phyloP scores from a whole-genome alignment of 2,888 invertebrate genomes.

The Deilephila porcellus region DNA sequence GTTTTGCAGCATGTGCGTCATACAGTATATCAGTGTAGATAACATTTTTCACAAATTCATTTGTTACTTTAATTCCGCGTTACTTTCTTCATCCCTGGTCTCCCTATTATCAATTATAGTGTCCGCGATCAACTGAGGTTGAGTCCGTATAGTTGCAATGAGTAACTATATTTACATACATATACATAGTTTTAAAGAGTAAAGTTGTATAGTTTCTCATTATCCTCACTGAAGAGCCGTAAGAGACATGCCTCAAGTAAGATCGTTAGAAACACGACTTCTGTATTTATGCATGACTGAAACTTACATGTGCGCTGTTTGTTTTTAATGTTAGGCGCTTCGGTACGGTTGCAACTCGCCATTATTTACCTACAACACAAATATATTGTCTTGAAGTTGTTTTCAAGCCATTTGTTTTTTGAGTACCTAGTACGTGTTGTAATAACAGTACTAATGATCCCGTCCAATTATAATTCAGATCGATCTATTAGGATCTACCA shows the following conservation, averaged over 20 bases:
- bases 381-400: too few species aligned
- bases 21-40: too few species aligned
- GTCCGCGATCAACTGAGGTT: background rate
- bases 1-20: too few species aligned
- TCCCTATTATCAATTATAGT: background rate
- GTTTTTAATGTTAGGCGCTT: background rate
- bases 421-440: too few species aligned
- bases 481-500: too few species aligned
- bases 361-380: too few species aligned
- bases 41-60: too few species aligned
- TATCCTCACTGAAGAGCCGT: slow-evolving; percentile 1
- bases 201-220: background rate
- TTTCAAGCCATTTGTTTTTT: too few species aligned
- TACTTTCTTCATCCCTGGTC: too few species aligned
- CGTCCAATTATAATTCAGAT: too few species aligned
- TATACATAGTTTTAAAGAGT: background rate
- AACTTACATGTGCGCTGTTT: background rate
- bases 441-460: too few species aligned
- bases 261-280: background rate
- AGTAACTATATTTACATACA: background rate
- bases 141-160: background rate
- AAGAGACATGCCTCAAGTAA: slow-evolving; percentile 13
- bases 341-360: background rate
- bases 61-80: too few species aligned
- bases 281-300: background rate